Evolutionary conservation across 2,113 vertebrate genomes (phyloP), one percentile per base, ranked within the genome.

Genomic region (Scytalopus superciliaris): DNA sequence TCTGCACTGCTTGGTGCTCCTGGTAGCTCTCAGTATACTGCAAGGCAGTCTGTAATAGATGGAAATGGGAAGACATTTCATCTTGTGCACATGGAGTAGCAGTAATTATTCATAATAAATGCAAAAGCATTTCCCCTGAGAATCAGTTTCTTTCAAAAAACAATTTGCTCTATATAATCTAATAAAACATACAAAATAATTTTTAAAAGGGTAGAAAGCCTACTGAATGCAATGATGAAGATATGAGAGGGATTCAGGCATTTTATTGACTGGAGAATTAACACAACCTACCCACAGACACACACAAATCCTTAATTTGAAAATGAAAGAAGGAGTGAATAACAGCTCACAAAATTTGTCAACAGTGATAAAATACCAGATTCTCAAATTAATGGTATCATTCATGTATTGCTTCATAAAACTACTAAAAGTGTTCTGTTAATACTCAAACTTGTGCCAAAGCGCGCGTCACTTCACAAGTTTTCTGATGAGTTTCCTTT

Each of bases 391-490:
- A 69, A 45, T 33, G 47, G 25, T 10, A 44, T 44, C 7, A 63
- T 74, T 69, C 23, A 39, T 25, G 9, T 25, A 44, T 47, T 66
- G 27, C 44, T 40, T 67, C 37, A 49, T 31, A 21, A 39, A 68
- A 16, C 28, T 49, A 12, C 19, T 60, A 40, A 74, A 66, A 3
- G 6, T 12, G 8, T 70, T 70, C 27, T 33, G 27, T 30, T 63
- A 56, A 21, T 44, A 42, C 8, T 78, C 27, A 70, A 22, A 50
- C 40, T 16, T 24, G 18, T 4, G 25, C 60, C 64, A 69, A 85
- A 85, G 9, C 0, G 0, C 37, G 47, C 0, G 0, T 24, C 25
- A 5, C 27, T 66, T 67, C 44, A 24, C 0, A 4, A 47, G 27
- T 56, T 62, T 70, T 62, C 35, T 66, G 37, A 27, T 0, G 17